These are phyloP conservation scores for Meiosimyza decipiens DNA, from an alignment of 2,888 invertebrate species.

Conservation along the genomic window DNA sequence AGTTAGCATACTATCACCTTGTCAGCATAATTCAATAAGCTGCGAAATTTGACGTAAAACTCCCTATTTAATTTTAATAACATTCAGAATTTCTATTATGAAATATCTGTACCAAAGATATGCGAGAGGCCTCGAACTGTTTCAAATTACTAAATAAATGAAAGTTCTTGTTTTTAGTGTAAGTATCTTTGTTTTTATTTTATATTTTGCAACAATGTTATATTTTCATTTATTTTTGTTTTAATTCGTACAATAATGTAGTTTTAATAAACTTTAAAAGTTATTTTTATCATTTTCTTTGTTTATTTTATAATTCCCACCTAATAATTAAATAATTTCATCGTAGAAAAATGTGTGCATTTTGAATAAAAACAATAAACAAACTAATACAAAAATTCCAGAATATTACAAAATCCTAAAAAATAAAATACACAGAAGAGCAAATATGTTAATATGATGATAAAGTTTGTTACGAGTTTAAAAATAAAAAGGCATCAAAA, in stretches of 20 bases:
- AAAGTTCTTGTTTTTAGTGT: too few relatives aligned
- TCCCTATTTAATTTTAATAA: too few relatives aligned
- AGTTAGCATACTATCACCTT: too few relatives aligned
- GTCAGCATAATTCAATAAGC: too few relatives aligned
- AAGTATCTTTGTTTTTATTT: conserved; percentile 12
- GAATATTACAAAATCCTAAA: conserved; percentile 3
- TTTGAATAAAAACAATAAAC: conserved; percentile 18
- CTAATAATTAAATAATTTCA: conserved; percentile 7
- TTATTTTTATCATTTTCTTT: conserved; percentile 10
- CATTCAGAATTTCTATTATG: too few relatives aligned
- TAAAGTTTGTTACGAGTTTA: background rate
- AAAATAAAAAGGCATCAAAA: conserved; percentile 1
- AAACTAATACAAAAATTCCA: background rate
- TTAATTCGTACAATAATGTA: conserved; percentile 30
- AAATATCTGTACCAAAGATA: too few relatives aligned
- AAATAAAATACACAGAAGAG: conserved; percentile 11
- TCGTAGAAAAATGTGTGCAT: conserved; percentile 34
- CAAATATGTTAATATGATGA: conserved; percentile 21
- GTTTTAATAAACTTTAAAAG: conserved; percentile 16
- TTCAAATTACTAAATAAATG: too few relatives aligned
- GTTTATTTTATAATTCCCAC: conserved; percentile 12
- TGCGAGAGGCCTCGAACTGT: too few relatives aligned
- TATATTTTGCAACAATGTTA: conserved; percentile 30
- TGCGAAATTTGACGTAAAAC: too few relatives aligned
- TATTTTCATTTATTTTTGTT: conserved; percentile 14